A percentile compares a stretch with the other conserved stretches of the same genome.
These are phyloP conservation scores for Lamproptera curius DNA, from an alignment of 2,888 invertebrate species.

Conservation along the genomic window DNA sequence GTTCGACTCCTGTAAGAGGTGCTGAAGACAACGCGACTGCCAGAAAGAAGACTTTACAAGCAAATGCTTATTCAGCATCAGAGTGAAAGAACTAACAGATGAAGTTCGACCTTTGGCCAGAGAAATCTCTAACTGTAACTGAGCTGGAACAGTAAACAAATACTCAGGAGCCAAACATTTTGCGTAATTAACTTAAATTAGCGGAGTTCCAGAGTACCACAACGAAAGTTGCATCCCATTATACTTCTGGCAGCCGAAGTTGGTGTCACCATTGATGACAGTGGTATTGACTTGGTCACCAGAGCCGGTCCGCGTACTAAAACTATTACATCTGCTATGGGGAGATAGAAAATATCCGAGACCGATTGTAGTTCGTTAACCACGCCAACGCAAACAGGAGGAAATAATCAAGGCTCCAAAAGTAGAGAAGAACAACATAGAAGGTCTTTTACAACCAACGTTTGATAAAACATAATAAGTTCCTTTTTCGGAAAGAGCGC, in stretches of 20 bases:
- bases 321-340: background rate
- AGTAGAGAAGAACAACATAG: conserved; percentile 14
- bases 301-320: conserved; percentile 20
- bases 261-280: conserved; percentile 23
- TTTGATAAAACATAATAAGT: background rate
- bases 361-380: conserved; percentile 25
- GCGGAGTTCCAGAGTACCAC: conserved; percentile 23
- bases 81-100: too few species aligned
- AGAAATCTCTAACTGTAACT: too few species aligned
- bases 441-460: background rate
- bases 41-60: too few species aligned
- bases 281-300: conserved; percentile 24
- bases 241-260: conserved; percentile 18
- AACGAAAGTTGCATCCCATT: conserved; percentile 18
- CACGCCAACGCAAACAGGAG: conserved; percentile 24
- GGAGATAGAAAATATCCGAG: conserved; percentile 15
- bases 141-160: background rate
- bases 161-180: background rate
- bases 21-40: too few species aligned
- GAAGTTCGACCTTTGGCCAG: too few species aligned
- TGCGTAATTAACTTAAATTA: conserved; percentile 26
- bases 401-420: conserved; percentile 27
- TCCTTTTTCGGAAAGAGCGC: conserved; percentile 10
- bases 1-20: too few species aligned
- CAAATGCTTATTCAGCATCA: too few species aligned